A percentile compares a stretch with the other conserved stretches of the same genome.
Evolutionary conservation across 2,797 vertebrate species (phyloP).

Genomic region (Rallus crepitans): DNA sequence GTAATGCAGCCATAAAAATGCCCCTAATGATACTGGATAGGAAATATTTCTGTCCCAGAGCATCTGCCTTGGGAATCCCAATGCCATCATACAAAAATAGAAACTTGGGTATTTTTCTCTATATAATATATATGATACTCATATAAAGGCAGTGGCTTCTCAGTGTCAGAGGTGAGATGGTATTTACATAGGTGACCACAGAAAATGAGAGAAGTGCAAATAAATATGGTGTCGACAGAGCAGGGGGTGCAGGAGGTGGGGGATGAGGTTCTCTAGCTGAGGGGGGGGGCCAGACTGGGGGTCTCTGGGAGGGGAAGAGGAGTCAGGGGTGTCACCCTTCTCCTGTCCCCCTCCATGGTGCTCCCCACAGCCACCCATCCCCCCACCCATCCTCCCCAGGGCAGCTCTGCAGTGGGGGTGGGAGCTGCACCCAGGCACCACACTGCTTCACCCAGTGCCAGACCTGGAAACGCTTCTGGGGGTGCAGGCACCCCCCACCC

Average conservation of each 20-base stretch:
- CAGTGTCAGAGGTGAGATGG: constrained; percentile 33
- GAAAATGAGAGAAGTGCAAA: constrained; percentile 37
- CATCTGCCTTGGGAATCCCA: background rate
- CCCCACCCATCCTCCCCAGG: background rate
- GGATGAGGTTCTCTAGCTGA: rapidly evolving
- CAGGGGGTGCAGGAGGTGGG: background rate
- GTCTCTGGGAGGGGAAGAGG: background rate
- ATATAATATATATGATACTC: constrained; percentile 55
- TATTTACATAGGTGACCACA: constrained; percentile 61
- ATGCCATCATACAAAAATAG: constrained; percentile 65
- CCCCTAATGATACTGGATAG: constrained; percentile 2
- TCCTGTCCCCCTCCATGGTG: background rate
- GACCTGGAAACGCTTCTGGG: rapidly evolving
- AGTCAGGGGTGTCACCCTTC: background rate
- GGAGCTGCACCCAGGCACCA: background rate
- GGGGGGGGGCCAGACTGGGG: background rate
- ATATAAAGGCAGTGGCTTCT: constrained; percentile 55
- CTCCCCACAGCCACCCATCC: background rate
- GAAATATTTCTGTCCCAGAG: background rate
- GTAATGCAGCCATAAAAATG: constrained; percentile 43
- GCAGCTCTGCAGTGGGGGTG: rapidly evolving
- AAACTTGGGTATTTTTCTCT: constrained; percentile 57
- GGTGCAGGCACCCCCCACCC: rapidly evolving
- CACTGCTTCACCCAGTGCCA: background rate
- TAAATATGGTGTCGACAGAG: constrained; percentile 50